phyloP scores from a whole-genome alignment of 2,888 invertebrate genomes.

The Ctena decussata region DNA sequence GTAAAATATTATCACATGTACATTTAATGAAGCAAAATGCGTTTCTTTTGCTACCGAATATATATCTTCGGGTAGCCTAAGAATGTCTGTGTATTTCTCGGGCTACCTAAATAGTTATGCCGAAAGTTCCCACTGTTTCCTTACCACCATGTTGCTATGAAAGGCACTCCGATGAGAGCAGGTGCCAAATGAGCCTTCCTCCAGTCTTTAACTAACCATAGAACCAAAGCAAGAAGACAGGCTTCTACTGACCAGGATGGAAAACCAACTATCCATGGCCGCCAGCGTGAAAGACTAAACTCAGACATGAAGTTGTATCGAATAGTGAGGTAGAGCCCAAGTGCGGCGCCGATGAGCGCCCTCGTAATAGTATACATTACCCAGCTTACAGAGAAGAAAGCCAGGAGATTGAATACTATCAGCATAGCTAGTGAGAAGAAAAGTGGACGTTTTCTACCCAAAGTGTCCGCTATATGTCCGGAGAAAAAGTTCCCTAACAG shows the following conservation, averaged over 20 bases:
- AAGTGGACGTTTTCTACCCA: background rate
- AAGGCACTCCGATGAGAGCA: background rate
- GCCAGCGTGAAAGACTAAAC: background rate
- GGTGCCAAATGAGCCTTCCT: background rate
- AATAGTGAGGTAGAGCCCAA: background rate
- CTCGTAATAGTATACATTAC: background rate
- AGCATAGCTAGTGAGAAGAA: background rate
- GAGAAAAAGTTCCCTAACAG: background rate
- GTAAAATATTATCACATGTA: no score
- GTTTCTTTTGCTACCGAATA: no score
- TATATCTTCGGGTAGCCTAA: no score
- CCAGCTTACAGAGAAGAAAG: background rate
- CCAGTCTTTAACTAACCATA: constrained; percentile 11
- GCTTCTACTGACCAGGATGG: background rate
- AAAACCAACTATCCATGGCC: background rate
- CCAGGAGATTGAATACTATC: background rate
- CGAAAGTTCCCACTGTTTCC: no score
- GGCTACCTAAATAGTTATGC: no score
- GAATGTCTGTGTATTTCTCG: no score
- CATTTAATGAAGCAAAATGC: no score
- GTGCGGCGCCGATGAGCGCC: background rate
- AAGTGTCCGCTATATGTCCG: background rate
- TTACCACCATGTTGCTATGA: constrained; percentile 5
- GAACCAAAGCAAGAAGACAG: background rate
- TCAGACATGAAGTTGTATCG: constrained; percentile 1